phyloP scores from a whole-genome alignment of 1,140 invertebrate genomes.

The Lepidotrigona ventralis region DNA sequence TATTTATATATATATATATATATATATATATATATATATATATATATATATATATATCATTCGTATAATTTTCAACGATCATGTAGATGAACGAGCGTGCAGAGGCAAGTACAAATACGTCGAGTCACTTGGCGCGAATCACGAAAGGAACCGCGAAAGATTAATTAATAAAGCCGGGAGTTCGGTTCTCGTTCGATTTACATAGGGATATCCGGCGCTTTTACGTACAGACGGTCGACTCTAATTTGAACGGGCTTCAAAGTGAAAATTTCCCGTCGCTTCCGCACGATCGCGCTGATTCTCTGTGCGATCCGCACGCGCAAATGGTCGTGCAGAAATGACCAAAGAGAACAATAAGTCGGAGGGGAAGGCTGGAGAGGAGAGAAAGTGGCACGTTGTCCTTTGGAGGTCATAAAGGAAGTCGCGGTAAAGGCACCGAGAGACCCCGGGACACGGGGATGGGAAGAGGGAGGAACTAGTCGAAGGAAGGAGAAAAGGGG shows the following conservation, averaged over 20 bases:
- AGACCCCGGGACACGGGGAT: neutral
- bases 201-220: neutral
- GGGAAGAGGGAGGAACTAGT: neutral
- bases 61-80: neutral
- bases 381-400: conserved; percentile 31
- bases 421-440: conserved; percentile 32
- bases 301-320: neutral
- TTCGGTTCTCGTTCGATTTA: conserved; percentile 4
- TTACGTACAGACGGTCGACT: neutral
- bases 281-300: conserved; percentile 10
- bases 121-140: neutral
- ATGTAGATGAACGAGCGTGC: neutral
- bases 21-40: no score
- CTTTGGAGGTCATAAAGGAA: conserved; percentile 48
- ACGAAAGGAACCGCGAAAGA: neutral
- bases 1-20: no score
- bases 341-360: conserved; percentile 45
- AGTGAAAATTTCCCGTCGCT: conserved; percentile 32
- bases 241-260: conserved; percentile 23
- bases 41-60: neutral
- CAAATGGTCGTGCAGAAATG: conserved; percentile 32
- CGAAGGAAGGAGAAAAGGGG: neutral
- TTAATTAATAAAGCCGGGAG: conserved; percentile 3
- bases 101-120: neutral
- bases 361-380: neutral